Percentiles rank a stretch among this genome's conserved stretches.
phyloP scores from a whole-genome alignment of 1,140 invertebrate genomes.

The Linepithema humile region DNA sequence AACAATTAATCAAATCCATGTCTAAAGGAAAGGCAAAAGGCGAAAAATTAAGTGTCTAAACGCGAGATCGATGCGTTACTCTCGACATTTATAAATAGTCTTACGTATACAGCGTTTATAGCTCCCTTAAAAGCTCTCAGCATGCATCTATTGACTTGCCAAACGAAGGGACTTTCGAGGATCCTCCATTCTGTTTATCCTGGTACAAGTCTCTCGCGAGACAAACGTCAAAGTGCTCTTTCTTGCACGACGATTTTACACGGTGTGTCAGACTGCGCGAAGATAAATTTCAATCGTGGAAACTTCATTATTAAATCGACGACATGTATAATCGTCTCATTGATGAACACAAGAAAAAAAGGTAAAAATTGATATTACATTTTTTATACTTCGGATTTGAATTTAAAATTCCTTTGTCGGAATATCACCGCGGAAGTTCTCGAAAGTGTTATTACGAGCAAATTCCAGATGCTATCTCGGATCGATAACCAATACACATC shows the following conservation, averaged over 20 bases:
- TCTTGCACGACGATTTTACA: not conserved
- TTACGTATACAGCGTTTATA: conserved; percentile 45
- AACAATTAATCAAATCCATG: conserved; percentile 26
- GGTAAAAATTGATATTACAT: too few relatives aligned
- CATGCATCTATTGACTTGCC: conserved; percentile 51
- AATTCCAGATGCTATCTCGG: conserved; percentile 24
- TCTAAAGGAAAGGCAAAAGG: conserved; percentile 14
- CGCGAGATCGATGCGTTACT: conserved; percentile 43
- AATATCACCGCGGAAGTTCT: conserved; percentile 18
- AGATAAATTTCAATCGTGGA: conserved; percentile 1
- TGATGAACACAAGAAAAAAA: not conserved
- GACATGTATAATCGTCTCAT: not conserved
- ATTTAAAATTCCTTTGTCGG: conserved; percentile 25
- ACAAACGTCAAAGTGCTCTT: not conserved
- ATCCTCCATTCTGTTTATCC: conserved; percentile 29
- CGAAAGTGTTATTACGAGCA: conserved; percentile 40
- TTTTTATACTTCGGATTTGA: not conserved
- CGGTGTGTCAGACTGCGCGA: not conserved
- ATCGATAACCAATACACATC: conserved; percentile 44
- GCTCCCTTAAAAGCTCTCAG: conserved; percentile 33
- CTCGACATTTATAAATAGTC: conserved; percentile 52
- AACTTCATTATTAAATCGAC: conserved; percentile 15
- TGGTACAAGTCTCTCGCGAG: not conserved
- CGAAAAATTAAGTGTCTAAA: conserved; percentile 55
- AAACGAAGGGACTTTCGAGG: conserved; percentile 8